phyloP scores from a whole-genome alignment of 2,797 vertebrate species.

The Sebastes glaucus region DNA sequence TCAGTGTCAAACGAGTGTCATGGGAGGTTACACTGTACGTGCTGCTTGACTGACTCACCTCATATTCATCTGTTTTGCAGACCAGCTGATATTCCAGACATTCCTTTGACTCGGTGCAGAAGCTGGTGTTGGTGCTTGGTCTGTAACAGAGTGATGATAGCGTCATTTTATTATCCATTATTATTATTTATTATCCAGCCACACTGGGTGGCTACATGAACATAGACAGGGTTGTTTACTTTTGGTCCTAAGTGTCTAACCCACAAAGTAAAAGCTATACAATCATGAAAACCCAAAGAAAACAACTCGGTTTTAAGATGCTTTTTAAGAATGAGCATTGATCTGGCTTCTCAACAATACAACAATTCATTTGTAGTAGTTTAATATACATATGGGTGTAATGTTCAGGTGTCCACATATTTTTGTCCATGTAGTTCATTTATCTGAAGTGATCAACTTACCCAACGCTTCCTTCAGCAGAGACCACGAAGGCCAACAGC shows the following conservation, averaged over 20 bases:
- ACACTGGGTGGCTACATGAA: not conserved
- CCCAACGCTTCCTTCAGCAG: constrained; percentile 68
- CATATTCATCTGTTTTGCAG: constrained; percentile 83
- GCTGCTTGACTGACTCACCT: constrained; percentile 59
- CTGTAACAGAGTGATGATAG: constrained; percentile 35
- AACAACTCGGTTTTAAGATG: too few species aligned
- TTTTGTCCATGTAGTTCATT: rapidly evolving
- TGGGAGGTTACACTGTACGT: too few species aligned
- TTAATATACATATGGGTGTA: not conserved
- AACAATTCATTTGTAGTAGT: too few species aligned
- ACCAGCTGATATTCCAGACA: constrained; percentile 81
- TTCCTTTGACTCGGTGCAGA: constrained; percentile 81
- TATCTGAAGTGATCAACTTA: constrained; percentile 31
- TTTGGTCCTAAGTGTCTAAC: too few species aligned
- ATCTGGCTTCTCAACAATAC: not conserved
- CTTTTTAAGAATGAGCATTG: not conserved
- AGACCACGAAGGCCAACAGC: constrained; percentile 45
- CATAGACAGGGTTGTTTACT: not conserved
- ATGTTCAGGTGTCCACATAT: rapidly evolving
- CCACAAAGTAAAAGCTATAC: not conserved
- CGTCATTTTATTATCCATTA: not conserved
- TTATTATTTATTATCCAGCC: too few species aligned
- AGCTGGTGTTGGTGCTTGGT: constrained; percentile 75
- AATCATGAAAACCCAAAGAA: not conserved
- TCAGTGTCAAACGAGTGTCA: too few species aligned